Evolutionary conservation across 2,797 vertebrate genomes (phyloP).

Genomic region (Sebastes oblongus): DNA sequence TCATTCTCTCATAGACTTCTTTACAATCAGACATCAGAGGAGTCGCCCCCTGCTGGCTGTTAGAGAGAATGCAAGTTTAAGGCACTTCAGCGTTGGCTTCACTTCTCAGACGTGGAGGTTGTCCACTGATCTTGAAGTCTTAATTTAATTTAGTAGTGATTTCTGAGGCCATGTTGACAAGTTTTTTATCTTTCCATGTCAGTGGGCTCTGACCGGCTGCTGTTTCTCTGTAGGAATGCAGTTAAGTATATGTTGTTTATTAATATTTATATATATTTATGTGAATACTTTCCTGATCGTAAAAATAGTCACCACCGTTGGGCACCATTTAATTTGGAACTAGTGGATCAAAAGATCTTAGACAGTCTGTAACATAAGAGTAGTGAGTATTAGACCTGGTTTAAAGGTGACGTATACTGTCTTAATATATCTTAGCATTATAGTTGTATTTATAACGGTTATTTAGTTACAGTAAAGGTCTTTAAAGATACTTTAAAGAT

Average conservation of each 20-base stretch:
- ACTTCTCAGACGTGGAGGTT: rapidly evolving
- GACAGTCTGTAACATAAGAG: not conserved
- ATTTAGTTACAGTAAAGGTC: not conserved
- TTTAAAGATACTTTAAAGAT: not conserved
- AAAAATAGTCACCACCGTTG: not conserved
- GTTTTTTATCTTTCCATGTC: not conserved
- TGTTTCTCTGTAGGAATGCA: not conserved
- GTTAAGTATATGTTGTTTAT: not conserved
- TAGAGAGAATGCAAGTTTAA: too few relatives aligned
- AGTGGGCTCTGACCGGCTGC: not conserved
- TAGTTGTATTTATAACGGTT: not conserved
- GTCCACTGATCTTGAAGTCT: not conserved
- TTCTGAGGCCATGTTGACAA: not conserved
- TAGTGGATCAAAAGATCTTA: not conserved
- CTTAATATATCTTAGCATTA: not conserved
- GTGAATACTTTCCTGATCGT: not conserved
- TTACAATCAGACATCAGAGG: too few relatives aligned
- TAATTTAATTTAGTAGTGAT: not conserved
- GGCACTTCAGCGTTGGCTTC: rapidly evolving
- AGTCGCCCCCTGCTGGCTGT: too few relatives aligned
- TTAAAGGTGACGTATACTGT: not conserved
- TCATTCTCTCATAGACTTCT: too few relatives aligned
- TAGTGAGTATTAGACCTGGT: not conserved
- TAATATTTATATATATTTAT: not conserved
- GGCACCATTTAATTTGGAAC: not conserved